phyloP scores from a whole-genome alignment of 2,888 invertebrate species.

The Pasiphila rectangulata region DNA sequence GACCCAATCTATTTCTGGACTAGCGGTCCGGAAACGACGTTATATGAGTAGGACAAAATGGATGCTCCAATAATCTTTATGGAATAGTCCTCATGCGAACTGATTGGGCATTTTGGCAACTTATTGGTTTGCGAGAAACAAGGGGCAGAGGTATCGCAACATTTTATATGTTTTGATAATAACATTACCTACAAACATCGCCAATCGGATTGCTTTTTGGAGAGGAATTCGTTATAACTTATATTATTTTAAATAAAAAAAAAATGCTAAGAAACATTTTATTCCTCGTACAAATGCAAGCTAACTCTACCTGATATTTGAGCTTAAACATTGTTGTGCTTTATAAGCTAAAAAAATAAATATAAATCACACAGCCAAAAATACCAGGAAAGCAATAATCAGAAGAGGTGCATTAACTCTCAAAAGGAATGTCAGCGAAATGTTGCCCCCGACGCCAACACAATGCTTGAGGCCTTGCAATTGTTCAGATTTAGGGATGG shows the following conservation, averaged over 20 bases:
- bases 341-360: neutral
- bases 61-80: conserved; percentile 32
- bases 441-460: conserved; percentile 37
- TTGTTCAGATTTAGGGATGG: conserved; percentile 45
- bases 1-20: conserved; percentile 15
- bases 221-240: no score
- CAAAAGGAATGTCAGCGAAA: conserved; percentile 43
- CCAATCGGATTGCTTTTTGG: no score
- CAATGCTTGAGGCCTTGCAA: conserved; percentile 50
- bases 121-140: conserved; percentile 15
- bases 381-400: neutral
- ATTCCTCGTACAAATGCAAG: no score
- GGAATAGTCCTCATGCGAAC: conserved; percentile 24
- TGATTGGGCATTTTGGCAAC: conserved; percentile 30
- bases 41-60: conserved; percentile 29
- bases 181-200: neutral
- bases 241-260: no score
- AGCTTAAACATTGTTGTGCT: no score
- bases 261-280: no score
- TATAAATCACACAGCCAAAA: neutral
- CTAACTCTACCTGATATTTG: no score
- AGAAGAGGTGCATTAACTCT: conserved; percentile 29
- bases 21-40: conserved; percentile 18
- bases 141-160: neutral
- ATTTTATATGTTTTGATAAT: conserved; percentile 8